Evolutionary conservation across 2,113 vertebrate genomes (phyloP), one percentile per base, ranked within the genome.

Genomic region (Mastomys coucha): DNA sequence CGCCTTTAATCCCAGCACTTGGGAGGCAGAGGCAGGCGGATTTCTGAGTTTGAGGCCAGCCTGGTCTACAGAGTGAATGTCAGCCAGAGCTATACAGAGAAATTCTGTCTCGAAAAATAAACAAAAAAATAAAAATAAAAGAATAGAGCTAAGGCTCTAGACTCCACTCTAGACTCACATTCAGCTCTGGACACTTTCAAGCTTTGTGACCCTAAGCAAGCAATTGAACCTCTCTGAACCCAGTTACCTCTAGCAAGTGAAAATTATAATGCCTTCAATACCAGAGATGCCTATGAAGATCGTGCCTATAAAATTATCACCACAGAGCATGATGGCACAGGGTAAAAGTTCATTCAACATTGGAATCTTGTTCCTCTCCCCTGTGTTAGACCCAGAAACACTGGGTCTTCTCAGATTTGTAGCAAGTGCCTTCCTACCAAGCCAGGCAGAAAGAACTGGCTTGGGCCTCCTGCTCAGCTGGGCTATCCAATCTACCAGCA

Each of bases 401-500:
- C 45, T 70, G 45, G 36, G 7, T 95, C 91, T 88, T 90, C 85
- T 97, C 60, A 90, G 24, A 39, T 96, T 92, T 67, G 45, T 75
- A 87, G 63, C 95, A 95, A 49, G 91, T 93, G 84, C 86, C 93
- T 97, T 63, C 93, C 78, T 81, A 92, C 91, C 26, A 36, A 75
- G 31, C 78, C 94, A 94, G 85, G 36, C 91, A 92, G 76, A 73
- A 69, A 96, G 95, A 94, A 78, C 26, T 73, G 39, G 1, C 94
- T 95, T 56, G 33, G 11, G 20, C 84, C 42, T 36, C 4, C 51
- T 91, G 81, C 33, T 60, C 85, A 97, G 88, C 89, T n/a, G 19
- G 58, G 22, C 65, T 95, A 75, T 88, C 84, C 60, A 56, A 19
- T 51, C 96, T 49, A 9, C 86, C 91, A 56, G 58, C 80, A 20